These are phyloP conservation scores for Bombus soroeensis DNA, from an alignment of 1,140 invertebrate species.

Conservation along the genomic window DNA sequence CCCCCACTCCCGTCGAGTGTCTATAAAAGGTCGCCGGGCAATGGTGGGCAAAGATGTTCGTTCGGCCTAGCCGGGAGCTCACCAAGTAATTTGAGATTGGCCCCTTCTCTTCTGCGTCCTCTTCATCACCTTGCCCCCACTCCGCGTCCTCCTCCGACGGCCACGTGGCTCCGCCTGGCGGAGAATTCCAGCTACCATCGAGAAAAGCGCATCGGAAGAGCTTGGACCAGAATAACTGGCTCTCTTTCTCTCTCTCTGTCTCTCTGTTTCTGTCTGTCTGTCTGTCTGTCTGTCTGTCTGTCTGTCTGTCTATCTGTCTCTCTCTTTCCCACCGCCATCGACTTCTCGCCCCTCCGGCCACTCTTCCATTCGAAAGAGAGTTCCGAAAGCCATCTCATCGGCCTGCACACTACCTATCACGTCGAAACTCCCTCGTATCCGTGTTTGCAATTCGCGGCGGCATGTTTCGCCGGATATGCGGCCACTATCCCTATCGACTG, in stretches of 20 bases:
- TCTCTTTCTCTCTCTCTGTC: slow-evolving; percentile 43
- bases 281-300: neutral
- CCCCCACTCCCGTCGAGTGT: slow-evolving; percentile 73
- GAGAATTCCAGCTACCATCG: slow-evolving; percentile 67
- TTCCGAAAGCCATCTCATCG: neutral
- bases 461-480: slow-evolving; percentile 34
- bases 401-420: neutral
- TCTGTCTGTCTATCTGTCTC: slow-evolving; percentile 34
- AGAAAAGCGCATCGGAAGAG: slow-evolving; percentile 56
- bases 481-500: slow-evolving; percentile 15
- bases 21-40: slow-evolving; percentile 77
- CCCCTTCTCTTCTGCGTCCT: slow-evolving; percentile 70
- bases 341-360: neutral
- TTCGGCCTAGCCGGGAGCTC: slow-evolving; percentile 72
- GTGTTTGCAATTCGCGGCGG: slow-evolving; percentile 28
- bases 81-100: slow-evolving; percentile 79
- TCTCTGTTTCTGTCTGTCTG: neutral
- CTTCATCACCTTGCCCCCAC: slow-evolving; percentile 63
- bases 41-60: slow-evolving; percentile 72
- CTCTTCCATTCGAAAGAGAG: neutral
- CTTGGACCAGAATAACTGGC: slow-evolving; percentile 63
- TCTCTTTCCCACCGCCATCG: slow-evolving; percentile 8
- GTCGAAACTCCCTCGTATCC: slow-evolving; percentile 31
- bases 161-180: slow-evolving; percentile 69
- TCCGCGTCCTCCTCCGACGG: neutral